A percentile compares a stretch with the other conserved stretches of the same genome.
Conservation (phyloP, 1,140 invertebrate species). For the Branchinecta lindahli region DNA sequence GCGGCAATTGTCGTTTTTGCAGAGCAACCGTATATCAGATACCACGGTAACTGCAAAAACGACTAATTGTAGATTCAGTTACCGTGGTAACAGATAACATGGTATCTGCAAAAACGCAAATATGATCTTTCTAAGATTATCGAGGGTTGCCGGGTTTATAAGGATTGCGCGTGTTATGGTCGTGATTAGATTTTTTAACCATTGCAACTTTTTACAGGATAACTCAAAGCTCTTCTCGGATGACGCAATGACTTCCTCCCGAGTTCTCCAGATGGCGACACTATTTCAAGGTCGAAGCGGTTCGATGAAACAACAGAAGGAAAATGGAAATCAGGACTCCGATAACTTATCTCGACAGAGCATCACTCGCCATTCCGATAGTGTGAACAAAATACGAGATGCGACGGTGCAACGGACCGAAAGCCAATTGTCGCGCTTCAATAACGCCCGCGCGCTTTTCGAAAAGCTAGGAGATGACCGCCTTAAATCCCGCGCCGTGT, state of each 20-base stretch:
- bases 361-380: not conserved
- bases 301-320: not conserved
- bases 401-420: slow-evolving; percentile 61
- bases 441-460: slow-evolving; percentile 78
- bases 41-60: too few species aligned
- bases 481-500: slow-evolving; percentile 26
- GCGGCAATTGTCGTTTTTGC: too few species aligned
- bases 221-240: not conserved
- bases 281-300: not conserved
- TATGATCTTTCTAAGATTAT: too few species aligned
- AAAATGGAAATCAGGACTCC: not conserved
- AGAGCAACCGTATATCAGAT: too few species aligned
- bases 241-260: not conserved
- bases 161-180: too few species aligned
- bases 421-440: slow-evolving; percentile 74
- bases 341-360: not conserved
- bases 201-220: not conserved
- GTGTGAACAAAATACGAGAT: slow-evolving; percentile 34
- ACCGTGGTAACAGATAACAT: too few species aligned
- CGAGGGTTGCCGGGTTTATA: too few species aligned
- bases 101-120: too few species aligned
- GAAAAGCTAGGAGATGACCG: slow-evolving; percentile 72
- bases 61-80: too few species aligned
- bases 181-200: too few species aligned
- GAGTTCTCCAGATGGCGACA: not conserved